phyloP scores from a whole-genome alignment of 2,797 vertebrate genomes.

The Megalops cyprinoides region DNA sequence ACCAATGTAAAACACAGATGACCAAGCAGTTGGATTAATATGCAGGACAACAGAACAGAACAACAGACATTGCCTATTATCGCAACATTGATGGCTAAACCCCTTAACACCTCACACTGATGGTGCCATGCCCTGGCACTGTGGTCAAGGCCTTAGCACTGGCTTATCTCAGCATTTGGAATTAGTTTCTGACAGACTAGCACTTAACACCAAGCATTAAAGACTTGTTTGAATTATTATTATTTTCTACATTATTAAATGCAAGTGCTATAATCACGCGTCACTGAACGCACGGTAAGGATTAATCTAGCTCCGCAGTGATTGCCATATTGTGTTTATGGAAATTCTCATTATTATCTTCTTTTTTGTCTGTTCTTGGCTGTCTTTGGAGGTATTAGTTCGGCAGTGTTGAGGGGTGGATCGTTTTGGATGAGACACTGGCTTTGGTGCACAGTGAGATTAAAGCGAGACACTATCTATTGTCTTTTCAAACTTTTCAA shows the following conservation, averaged over 20 bases:
- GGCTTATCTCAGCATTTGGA: background rate
- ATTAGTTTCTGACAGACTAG: background rate
- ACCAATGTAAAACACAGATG: too few species aligned
- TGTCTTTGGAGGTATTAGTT: background rate
- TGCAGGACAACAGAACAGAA: too few species aligned
- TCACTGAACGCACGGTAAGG: background rate
- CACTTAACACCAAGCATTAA: background rate
- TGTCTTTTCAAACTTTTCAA: background rate
- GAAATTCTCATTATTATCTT: constrained; percentile 3
- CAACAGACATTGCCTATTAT: too few species aligned
- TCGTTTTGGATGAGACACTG: background rate
- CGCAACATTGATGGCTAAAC: too few species aligned
- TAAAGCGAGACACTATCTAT: background rate
- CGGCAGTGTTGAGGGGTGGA: background rate
- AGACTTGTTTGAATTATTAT: background rate
- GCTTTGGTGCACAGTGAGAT: background rate
- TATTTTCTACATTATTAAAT: background rate
- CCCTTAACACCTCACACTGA: too few species aligned
- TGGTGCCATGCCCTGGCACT: too few species aligned
- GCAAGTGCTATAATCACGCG: background rate
- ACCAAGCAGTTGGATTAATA: too few species aligned
- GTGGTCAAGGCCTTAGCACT: background rate
- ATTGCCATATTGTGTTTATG: constrained; percentile 15
- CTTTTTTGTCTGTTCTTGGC: background rate
- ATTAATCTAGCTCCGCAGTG: background rate